Base-by-base conservation (phyloP, 2,797 vertebrate genomes). In the Melopsittacus undulatus region DNA sequence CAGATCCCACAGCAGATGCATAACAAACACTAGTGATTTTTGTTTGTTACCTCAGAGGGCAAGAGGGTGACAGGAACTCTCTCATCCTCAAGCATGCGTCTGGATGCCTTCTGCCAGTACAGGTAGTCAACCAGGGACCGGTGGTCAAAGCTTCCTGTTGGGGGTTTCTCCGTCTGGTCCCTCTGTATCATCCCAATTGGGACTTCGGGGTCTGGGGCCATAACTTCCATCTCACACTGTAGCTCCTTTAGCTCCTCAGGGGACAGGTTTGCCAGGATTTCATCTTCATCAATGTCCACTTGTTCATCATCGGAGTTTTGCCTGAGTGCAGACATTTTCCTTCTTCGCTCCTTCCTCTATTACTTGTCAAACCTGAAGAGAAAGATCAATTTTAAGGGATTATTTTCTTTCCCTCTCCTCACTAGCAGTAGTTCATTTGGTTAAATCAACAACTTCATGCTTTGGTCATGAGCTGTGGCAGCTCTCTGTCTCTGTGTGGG, bases 91-190 rank as follows among this genome's bases (percentile, higher is more conserved):
- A 99, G 89, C 98, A 99, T 98, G 27, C 99, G 99, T 81, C 98
- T 98, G 36, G 99, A 99, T 27, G 99, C 98, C 96, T 99, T 99
- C 97, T 99, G 98, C 99, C 99, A 99, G 96, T 99, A 99, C 96
- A 99, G 97, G 92, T 99, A 99, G 84, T 99, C 99, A 48, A 99
- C 98, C 57, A 99, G 98, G 14, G 99, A 99, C 83, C 98, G 97
- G 97, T 99, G 99, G 96, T 99, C 98, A 1, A 99, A 99, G 43
- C 97, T 98, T 57, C 99, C 99, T 0, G 99, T 99, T 0, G 99
- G 99, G 8, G 98, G 36, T 96, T 99, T 99, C 82, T 99, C 99
- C 0, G 99, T 99, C 97, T 99, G 99, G 97, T 99, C 99, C 90
- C 94, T 99, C 96, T 99, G 99, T 97, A 99, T 98, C 98, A 99